Percentiles rank a stretch among this genome's conserved stretches.
phyloP scores from a whole-genome alignment of 2,888 invertebrate genomes.

The Melanostoma mellinum region DNA sequence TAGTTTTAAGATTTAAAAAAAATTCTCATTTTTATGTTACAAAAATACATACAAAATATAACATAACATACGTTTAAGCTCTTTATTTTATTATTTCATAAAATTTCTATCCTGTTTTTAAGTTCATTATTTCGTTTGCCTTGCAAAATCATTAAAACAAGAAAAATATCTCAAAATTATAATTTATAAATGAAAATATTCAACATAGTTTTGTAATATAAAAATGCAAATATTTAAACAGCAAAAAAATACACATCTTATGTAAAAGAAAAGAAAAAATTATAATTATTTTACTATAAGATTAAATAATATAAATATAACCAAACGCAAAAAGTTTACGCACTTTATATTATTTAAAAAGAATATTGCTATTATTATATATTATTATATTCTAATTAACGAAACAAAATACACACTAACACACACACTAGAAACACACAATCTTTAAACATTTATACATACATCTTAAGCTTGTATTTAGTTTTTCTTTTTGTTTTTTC shows the following conservation, averaged over 20 bases:
- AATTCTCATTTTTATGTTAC: too few species aligned
- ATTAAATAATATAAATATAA: slow-evolving; percentile 55
- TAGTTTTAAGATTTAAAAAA: too few species aligned
- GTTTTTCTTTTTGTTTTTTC: slow-evolving; percentile 33
- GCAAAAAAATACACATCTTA: slow-evolving; percentile 16
- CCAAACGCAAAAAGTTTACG: slow-evolving; percentile 53
- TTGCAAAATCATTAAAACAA: slow-evolving; percentile 14
- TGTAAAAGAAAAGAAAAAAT: slow-evolving; percentile 39
- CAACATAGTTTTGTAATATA: slow-evolving; percentile 49
- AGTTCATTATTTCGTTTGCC: background rate
- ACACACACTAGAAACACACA: slow-evolving; percentile 26
- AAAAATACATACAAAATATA: background rate
- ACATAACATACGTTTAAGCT: background rate
- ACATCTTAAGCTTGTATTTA: slow-evolving; percentile 54
- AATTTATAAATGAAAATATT: slow-evolving; percentile 43
- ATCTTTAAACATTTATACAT: slow-evolving; percentile 19
- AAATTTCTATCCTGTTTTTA: background rate
- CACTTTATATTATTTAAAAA: slow-evolving; percentile 54
- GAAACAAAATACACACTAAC: slow-evolving; percentile 11
- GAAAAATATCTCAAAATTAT: slow-evolving; percentile 49
- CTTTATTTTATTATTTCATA: background rate
- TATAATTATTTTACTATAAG: slow-evolving; percentile 53
- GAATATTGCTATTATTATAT: slow-evolving; percentile 49
- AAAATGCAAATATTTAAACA: slow-evolving; percentile 25
- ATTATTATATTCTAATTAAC: slow-evolving; percentile 54